These are phyloP conservation scores for Amphiprion percula DNA, from an alignment of 2,113 vertebrate genomes.

Conservation along the genomic window DNA sequence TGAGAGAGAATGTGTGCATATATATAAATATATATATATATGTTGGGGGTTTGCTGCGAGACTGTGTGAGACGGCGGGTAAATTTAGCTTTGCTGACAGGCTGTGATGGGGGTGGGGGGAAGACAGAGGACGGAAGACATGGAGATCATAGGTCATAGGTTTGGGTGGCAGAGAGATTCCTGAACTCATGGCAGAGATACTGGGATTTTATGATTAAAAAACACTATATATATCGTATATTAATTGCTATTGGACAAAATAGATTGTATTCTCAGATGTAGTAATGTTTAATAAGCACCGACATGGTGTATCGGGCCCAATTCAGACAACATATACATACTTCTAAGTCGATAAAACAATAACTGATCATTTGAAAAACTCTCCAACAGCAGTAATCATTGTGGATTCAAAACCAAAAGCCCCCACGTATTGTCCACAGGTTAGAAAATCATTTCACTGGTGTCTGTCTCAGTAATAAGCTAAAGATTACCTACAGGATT, in stretches of 20 bases:
- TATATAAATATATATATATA: constrained; percentile 4
- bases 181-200: constrained; percentile 8
- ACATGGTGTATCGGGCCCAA: background rate
- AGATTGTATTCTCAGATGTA: constrained; percentile 13
- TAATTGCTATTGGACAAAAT: constrained; percentile 1
- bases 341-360: background rate
- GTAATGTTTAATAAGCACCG: background rate
- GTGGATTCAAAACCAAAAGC: background rate
- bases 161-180: constrained; percentile 33
- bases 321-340: background rate
- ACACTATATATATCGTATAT: background rate
- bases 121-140: constrained; percentile 19
- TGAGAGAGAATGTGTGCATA: constrained; percentile 5
- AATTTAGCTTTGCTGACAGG: constrained; percentile 78
- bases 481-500: constrained; percentile 4
- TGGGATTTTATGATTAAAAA: background rate
- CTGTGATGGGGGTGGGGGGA: constrained; percentile 47
- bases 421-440: background rate
- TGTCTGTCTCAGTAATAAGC: background rate
- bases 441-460: background rate
- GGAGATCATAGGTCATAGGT: constrained; percentile 27
- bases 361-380: background rate
- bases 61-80: constrained; percentile 65
- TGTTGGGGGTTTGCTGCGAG: constrained; percentile 44
- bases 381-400: background rate